Percentiles rank a stretch among this genome's conserved stretches.
Conservation (phyloP, 2,113 vertebrate species). For the Chamaetylas fuelleborni region DNA sequence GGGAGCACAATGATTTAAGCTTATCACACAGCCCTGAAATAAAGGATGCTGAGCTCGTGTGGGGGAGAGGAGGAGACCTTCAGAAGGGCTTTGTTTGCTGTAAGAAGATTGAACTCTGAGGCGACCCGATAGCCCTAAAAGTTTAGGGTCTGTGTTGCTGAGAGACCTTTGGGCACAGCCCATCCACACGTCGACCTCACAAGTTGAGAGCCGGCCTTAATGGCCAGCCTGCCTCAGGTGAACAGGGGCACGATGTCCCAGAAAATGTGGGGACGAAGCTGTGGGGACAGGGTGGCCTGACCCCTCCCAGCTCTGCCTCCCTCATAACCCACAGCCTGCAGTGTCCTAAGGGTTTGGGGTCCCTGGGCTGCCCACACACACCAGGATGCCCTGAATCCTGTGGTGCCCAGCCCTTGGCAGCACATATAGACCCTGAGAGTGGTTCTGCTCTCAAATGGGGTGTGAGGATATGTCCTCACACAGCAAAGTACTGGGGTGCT, state of each 20-base stretch:
- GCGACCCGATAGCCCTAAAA: slow-evolving; percentile 69
- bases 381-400: too few species aligned
- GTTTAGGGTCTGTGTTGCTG: slow-evolving; percentile 71
- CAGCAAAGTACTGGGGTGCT: background rate
- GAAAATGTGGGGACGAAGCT: background rate
- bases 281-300: background rate
- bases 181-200: slow-evolving; percentile 70
- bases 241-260: rapidly evolving
- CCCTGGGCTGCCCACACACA: background rate
- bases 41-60: slow-evolving; percentile 41
- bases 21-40: slow-evolving; percentile 66
- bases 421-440: rapidly evolving
- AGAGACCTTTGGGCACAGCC: slow-evolving; percentile 50
- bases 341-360: background rate
- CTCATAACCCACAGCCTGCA: background rate
- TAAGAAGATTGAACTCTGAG: slow-evolving; percentile 74
- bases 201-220: slow-evolving; percentile 17
- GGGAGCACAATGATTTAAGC: slow-evolving; percentile 73
- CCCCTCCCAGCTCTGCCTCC: background rate
- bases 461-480: rapidly evolving
- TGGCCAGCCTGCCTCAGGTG: background rate
- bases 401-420: background rate
- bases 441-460: background rate
- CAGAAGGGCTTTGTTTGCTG: slow-evolving; percentile 73
- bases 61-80: slow-evolving; percentile 48